These are phyloP conservation scores for Geophilus truncorum DNA, from an alignment of 2,888 invertebrate genomes.

Conservation along the genomic window DNA sequence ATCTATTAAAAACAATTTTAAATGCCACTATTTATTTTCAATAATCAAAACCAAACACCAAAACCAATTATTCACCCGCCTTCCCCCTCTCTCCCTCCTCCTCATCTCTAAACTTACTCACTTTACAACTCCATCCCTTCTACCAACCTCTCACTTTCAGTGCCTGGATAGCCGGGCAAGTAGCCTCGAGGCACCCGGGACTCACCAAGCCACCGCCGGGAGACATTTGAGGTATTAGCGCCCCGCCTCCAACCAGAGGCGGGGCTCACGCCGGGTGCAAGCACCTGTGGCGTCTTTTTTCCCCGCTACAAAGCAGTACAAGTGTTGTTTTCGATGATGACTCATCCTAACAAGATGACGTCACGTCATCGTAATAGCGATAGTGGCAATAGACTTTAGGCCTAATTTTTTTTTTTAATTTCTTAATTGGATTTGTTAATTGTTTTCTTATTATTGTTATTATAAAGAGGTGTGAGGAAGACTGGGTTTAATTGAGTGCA, in stretches of 20 bases:
- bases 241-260: neutral
- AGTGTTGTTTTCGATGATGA: neutral
- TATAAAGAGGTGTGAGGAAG: neutral
- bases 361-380: neutral
- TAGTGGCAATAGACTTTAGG: neutral
- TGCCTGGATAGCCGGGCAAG: neutral
- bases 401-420: neutral
- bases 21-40: too few relatives aligned
- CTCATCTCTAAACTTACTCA: neutral
- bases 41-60: too few relatives aligned
- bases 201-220: too few relatives aligned
- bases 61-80: too few relatives aligned
- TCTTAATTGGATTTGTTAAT: neutral
- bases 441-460: neutral
- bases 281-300: constrained; percentile 3
- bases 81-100: neutral
- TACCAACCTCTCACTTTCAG: neutral
- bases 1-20: too few relatives aligned
- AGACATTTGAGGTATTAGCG: neutral
- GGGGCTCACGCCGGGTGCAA: neutral
- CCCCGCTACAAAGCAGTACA: neutral
- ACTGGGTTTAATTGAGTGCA: neutral
- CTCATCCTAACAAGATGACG: neutral
- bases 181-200: neutral
- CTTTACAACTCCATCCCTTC: neutral